Evolutionary conservation across 1,140 invertebrate species (phyloP).

Genomic region (Zaprionus inermis): DNA sequence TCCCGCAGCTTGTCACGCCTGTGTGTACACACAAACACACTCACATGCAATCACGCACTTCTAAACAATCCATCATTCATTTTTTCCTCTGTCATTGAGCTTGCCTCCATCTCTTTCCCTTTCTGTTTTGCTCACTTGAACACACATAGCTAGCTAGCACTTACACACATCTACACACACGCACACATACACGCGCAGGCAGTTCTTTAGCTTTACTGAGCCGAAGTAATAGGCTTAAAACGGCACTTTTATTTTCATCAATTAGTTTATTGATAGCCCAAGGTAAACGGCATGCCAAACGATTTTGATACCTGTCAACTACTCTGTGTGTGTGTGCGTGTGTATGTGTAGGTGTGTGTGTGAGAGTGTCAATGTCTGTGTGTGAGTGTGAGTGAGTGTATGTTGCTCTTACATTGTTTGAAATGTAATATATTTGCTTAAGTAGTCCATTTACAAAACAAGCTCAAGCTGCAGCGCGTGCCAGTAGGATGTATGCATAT

Average conservation of each 20-base stretch:
- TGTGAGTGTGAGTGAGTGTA: not conserved
- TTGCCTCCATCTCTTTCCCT: not conserved
- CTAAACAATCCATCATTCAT: slow-evolving; percentile 22
- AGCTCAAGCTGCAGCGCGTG: no score
- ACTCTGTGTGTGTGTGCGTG: not conserved
- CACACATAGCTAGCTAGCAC: not conserved
- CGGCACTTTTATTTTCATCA: slow-evolving; percentile 39
- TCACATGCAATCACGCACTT: slow-evolving; percentile 3
- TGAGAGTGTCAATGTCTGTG: not conserved
- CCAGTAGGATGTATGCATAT: no score
- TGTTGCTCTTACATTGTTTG: not conserved
- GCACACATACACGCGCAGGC: not conserved
- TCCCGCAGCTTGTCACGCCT: not conserved
- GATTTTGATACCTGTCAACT: slow-evolving; percentile 7
- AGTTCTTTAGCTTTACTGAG: not conserved
- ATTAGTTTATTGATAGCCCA: slow-evolving; percentile 40
- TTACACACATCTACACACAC: slow-evolving; percentile 4
- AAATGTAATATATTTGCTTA: not conserved
- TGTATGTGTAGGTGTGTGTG: not conserved
- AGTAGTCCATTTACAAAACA: not conserved
- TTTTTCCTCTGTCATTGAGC: not conserved
- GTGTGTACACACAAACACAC: not conserved
- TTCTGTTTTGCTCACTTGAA: slow-evolving; percentile 1
- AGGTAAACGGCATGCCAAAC: not conserved
- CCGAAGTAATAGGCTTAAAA: slow-evolving; percentile 35